A percentile compares a stretch with the other conserved stretches of the same genome.
Evolutionary conservation across 2,797 vertebrate species (phyloP).

Genomic region (Alauda arvensis): DNA sequence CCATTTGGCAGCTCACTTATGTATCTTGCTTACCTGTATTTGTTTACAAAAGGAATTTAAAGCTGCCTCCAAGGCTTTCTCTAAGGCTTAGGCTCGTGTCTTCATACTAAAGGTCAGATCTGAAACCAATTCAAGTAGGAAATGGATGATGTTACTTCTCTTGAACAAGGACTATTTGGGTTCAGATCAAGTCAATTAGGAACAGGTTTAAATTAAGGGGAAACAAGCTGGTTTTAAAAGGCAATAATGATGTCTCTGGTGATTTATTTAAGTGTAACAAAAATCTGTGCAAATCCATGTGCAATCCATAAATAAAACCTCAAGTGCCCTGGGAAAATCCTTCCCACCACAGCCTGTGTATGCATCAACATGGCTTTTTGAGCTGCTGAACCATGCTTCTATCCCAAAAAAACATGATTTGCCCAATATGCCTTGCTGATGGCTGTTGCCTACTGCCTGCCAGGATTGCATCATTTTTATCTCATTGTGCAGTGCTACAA

Average conservation of each 20-base stretch:
- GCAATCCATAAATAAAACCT: constrained; percentile 6
- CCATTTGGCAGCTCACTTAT: not conserved
- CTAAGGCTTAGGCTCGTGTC: not conserved
- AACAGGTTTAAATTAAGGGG: not conserved
- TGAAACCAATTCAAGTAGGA: constrained; percentile 1
- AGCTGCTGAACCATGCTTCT: not conserved
- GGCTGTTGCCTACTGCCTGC: not conserved
- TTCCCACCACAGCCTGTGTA: not conserved
- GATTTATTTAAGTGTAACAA: not conserved
- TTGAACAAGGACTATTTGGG: not conserved
- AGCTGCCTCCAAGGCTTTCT: not conserved
- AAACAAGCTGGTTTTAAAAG: constrained; percentile 19
- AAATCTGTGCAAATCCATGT: constrained; percentile 13
- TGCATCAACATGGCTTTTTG: not conserved
- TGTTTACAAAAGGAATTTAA: not conserved
- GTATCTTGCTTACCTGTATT: not conserved
- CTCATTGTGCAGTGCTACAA: not conserved
- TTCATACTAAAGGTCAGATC: not conserved
- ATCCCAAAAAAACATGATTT: not conserved
- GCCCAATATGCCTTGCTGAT: not conserved
- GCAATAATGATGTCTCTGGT: not conserved
- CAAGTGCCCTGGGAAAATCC: not conserved
- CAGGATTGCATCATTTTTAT: not conserved
- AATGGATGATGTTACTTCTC: not conserved
- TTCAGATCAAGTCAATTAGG: constrained; percentile 6